A percentile compares a stretch with the other conserved stretches of the same genome.
phyloP scores from a whole-genome alignment of 1,140 invertebrate species.

The Sycophaga agraensis region DNA sequence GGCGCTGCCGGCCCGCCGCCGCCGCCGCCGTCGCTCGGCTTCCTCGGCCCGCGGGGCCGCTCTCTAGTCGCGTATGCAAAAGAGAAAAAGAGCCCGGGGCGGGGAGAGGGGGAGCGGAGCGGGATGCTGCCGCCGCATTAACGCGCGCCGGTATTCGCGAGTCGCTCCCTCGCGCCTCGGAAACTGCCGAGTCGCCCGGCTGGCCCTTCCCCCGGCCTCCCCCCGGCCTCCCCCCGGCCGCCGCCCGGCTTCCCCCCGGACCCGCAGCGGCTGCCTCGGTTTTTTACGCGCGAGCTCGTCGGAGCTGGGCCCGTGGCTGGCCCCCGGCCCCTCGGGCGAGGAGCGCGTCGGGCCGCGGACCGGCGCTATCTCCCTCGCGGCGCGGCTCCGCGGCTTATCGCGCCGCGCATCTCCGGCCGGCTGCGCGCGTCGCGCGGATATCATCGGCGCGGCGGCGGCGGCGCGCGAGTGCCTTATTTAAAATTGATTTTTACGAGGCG shows the following conservation, averaged over 20 bases:
- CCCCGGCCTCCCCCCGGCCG: not conserved
- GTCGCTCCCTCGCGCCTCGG: conserved; percentile 28
- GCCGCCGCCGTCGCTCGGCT: not conserved
- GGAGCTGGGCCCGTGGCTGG: no score
- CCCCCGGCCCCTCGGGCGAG: no score
- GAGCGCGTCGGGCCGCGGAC: no score
- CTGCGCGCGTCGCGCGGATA: no score
- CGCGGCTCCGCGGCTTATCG: not conserved
- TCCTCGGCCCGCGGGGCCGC: not conserved
- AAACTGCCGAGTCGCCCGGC: conserved; percentile 25
- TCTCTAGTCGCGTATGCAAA: conserved; percentile 36
- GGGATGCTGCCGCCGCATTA: conserved; percentile 40
- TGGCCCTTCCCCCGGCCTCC: not conserved
- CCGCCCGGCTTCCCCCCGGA: no score
- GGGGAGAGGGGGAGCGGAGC: conserved; percentile 29
- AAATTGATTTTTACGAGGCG: conserved; percentile 1
- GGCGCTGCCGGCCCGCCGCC: not conserved
- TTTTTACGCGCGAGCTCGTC: no score
- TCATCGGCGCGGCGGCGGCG: not conserved
- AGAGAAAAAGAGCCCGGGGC: conserved; percentile 31
- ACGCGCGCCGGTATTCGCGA: conserved; percentile 31
- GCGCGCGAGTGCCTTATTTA: not conserved
- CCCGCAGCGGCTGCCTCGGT: no score
- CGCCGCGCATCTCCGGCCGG: not conserved
- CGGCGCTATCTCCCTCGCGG: not conserved